These are phyloP conservation scores for Meiosimyza platycephala DNA, from an alignment of 2,888 invertebrate species.

Conservation along the genomic window DNA sequence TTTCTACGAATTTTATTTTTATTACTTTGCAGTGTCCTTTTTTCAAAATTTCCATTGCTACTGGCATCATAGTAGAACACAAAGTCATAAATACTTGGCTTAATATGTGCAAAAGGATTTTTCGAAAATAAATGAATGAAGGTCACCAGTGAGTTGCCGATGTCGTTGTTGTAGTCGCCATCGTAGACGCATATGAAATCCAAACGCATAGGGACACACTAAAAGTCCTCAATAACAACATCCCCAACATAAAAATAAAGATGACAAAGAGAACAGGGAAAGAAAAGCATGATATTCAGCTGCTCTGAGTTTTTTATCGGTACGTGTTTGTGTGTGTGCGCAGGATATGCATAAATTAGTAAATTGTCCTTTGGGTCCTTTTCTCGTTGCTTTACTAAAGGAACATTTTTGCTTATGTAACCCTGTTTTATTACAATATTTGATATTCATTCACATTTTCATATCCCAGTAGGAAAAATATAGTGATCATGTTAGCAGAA, in stretches of 20 bases:
- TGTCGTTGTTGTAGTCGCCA: not conserved
- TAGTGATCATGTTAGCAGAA: too few species aligned
- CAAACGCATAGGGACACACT: too few species aligned
- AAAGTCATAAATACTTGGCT: constrained; percentile 30
- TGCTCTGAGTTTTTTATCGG: not conserved
- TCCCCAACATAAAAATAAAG: not conserved
- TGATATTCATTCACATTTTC: not conserved
- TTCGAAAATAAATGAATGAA: constrained; percentile 30
- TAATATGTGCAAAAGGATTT: constrained; percentile 20
- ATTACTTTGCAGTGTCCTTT: not conserved
- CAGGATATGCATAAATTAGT: constrained; percentile 11
- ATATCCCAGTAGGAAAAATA: too few species aligned
- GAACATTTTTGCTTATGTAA: too few species aligned
- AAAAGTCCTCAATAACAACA: not conserved
- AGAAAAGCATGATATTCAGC: not conserved
- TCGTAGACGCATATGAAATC: not conserved
- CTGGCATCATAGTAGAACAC: not conserved
- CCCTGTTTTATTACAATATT: not conserved
- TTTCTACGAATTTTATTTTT: too few species aligned
- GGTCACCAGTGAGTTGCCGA: constrained; percentile 22
- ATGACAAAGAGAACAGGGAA: not conserved
- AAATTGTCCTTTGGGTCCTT: constrained; percentile 30
- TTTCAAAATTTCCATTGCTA: not conserved
- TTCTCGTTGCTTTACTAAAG: constrained; percentile 2
- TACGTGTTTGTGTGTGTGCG: not conserved